Evolutionary conservation across 2,113 vertebrate genomes (phyloP).

Genomic region (Cichladusa arquata): DNA sequence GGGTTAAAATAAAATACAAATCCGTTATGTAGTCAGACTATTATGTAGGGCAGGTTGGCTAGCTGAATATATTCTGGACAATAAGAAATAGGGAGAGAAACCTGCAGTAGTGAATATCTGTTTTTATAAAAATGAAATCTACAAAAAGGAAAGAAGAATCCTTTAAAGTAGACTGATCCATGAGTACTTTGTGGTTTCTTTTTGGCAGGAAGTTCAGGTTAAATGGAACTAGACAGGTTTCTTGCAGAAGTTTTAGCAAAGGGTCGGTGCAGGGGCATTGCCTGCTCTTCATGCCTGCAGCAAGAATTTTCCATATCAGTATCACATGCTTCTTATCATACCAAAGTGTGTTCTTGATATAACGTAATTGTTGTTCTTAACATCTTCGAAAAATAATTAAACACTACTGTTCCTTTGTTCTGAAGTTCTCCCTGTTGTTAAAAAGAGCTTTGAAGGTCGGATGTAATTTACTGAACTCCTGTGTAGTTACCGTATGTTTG

Average conservation of each 20-base stretch:
- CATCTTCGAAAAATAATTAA: slow-evolving; percentile 69
- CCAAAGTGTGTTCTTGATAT: slow-evolving; percentile 54
- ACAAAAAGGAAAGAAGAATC: background rate
- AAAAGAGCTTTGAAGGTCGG: slow-evolving; percentile 56
- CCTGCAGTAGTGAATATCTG: background rate
- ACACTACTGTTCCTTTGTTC: slow-evolving; percentile 43
- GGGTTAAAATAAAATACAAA: background rate
- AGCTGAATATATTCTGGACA: background rate
- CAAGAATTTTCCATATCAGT: slow-evolving; percentile 30
- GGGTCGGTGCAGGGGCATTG: background rate
- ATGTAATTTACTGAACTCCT: slow-evolving; percentile 65
- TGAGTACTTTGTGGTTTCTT: background rate
- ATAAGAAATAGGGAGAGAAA: background rate
- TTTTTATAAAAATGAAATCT: background rate
- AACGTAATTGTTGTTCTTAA: slow-evolving; percentile 63
- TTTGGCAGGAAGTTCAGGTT: background rate
- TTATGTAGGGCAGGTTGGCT: background rate
- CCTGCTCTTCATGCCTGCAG: background rate
- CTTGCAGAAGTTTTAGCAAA: background rate
- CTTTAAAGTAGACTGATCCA: background rate
- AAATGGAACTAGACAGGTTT: background rate
- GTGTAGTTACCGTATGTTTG: slow-evolving; percentile 61
- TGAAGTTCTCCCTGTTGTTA: slow-evolving; percentile 55
- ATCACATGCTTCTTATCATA: slow-evolving; percentile 26
- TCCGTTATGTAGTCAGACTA: background rate